Evolutionary conservation across 92 coral and sea anemone genomes (phyloP).

Genomic region (Umimayanthus chanpuru): DNA sequence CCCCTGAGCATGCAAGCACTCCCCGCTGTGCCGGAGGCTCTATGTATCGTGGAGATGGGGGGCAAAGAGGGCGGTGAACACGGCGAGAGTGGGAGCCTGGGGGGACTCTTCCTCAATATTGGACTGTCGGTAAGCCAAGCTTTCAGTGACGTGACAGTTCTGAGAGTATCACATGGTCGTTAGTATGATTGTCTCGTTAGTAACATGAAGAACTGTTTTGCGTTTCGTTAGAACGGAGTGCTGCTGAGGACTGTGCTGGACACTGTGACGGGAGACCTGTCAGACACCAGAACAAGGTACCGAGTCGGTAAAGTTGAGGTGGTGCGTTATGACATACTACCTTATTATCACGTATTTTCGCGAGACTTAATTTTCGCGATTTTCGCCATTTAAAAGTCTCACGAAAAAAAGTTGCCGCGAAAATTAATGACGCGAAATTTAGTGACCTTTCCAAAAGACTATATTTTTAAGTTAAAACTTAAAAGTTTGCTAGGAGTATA

Average conservation of each 20-base stretch:
- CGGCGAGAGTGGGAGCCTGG: constrained; percentile 86
- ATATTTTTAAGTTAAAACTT: too few species aligned
- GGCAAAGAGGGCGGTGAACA: constrained; percentile 89
- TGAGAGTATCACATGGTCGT: too few species aligned
- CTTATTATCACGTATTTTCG: too few species aligned
- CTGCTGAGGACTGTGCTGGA: constrained; percentile 95
- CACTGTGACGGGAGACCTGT: constrained; percentile 93
- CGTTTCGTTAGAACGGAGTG: constrained; percentile 83
- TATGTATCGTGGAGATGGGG: constrained; percentile 99
- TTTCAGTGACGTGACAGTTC: too few species aligned
- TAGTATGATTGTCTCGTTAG: background rate
- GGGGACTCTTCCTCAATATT: constrained; percentile 94
- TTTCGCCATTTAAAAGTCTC: too few species aligned
- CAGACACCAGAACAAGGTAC: constrained; percentile 98
- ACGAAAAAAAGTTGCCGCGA: too few species aligned
- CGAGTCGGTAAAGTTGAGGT: background rate
- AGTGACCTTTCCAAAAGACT: too few species aligned
- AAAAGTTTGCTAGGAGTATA: too few species aligned
- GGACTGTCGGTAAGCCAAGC: constrained; percentile 76
- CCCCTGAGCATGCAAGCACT: constrained; percentile 99
- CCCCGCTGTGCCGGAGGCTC: constrained; percentile 91
- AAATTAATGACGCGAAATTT: too few species aligned
- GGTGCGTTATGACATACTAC: background rate
- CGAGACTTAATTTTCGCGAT: too few species aligned
- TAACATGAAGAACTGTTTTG: background rate